Percentiles rank a stretch among this genome's conserved stretches.
Conservation (phyloP, 1,140 invertebrate genomes). For the Chironomus striatipennis region DNA sequence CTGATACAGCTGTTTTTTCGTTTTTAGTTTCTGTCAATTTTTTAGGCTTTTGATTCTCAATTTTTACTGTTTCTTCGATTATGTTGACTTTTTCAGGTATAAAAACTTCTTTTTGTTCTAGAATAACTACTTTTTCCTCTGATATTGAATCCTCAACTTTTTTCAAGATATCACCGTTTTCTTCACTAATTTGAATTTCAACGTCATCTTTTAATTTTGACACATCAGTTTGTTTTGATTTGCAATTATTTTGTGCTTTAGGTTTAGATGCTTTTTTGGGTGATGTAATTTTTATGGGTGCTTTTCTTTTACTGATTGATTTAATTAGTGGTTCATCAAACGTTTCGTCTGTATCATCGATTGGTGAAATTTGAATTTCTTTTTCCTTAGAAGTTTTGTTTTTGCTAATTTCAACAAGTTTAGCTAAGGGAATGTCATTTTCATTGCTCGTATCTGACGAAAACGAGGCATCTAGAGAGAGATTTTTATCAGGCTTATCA, state of each 20-base stretch:
- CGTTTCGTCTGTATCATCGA: not conserved
- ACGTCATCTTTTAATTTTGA: too few species aligned
- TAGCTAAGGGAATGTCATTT: slow-evolving; percentile 11
- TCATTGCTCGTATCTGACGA: slow-evolving; percentile 1
- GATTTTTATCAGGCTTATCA: not conserved
- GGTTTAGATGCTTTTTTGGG: not conserved
- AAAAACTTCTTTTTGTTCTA: not conserved
- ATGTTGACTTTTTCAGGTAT: not conserved
- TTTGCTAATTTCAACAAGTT: not conserved
- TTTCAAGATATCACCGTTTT: too few species aligned
- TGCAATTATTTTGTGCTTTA: not conserved
- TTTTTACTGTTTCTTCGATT: not conserved
- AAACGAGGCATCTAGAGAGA: not conserved
- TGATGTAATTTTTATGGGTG: not conserved
- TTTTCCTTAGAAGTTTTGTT: not conserved
- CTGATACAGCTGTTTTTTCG: not conserved
- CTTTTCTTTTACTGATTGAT: not conserved
- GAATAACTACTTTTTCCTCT: not conserved
- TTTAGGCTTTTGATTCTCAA: not conserved
- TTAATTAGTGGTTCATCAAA: not conserved
- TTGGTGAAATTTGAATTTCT: not conserved
- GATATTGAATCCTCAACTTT: too few species aligned
- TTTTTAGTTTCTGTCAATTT: not conserved
- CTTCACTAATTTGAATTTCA: too few species aligned
- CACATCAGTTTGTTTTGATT: too few species aligned